phyloP scores from a whole-genome alignment of 2,888 invertebrate genomes.

The Stegana nigrithorax region DNA sequence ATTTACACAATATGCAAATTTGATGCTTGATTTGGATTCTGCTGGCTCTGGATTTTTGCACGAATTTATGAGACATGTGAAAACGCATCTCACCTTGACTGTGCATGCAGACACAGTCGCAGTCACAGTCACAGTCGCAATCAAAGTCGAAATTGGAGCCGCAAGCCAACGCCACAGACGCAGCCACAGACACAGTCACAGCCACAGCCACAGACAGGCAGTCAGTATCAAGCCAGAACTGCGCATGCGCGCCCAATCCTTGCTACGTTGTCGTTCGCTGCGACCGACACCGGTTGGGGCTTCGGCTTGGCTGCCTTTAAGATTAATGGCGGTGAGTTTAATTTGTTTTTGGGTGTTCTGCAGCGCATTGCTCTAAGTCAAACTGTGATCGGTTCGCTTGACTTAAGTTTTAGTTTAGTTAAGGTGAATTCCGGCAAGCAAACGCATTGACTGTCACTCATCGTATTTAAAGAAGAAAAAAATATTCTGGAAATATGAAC shows the following conservation, averaged over 20 bases:
- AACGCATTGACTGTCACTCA: constrained; percentile 7
- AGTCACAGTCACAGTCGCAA: neutral
- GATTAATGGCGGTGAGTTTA: constrained; percentile 60
- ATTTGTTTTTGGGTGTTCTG: constrained; percentile 61
- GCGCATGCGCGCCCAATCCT: constrained; percentile 12
- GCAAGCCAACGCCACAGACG: constrained; percentile 10
- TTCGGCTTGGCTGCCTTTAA: constrained; percentile 37
- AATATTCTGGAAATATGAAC: constrained; percentile 13
- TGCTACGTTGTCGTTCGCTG: neutral
- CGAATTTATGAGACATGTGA: constrained; percentile 66
- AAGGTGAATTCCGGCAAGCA: neutral
- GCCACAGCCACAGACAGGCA: neutral
- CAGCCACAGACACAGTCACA: neutral
- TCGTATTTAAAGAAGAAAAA: neutral
- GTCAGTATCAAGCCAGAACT: neutral
- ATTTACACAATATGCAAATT: constrained; percentile 24
- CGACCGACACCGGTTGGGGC: neutral
- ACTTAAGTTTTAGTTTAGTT: neutral
- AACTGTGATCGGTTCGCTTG: neutral
- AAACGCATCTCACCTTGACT: constrained; percentile 67
- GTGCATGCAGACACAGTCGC: constrained; percentile 25
- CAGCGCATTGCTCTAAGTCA: neutral
- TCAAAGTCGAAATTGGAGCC: neutral
- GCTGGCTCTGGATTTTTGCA: constrained; percentile 15
- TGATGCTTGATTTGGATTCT: constrained; percentile 13